These are phyloP conservation scores for Gobionotothen gibberifrons DNA, from an alignment of 2,797 vertebrate species.

Conservation along the genomic window DNA sequence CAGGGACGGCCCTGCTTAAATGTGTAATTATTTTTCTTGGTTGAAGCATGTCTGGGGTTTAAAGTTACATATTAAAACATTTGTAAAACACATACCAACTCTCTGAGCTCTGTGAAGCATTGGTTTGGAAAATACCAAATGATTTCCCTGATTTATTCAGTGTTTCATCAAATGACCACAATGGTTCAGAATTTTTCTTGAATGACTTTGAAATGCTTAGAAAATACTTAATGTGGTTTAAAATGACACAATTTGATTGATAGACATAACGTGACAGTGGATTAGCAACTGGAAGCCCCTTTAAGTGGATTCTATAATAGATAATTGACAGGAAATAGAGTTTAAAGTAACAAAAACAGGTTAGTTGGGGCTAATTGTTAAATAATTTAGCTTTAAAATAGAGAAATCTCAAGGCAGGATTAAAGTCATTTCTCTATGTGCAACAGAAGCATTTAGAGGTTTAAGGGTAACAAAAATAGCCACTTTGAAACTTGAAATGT, in stretches of 20 bases:
- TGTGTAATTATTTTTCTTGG: too few species aligned
- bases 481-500: slow-evolving; percentile 8
- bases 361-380: neutral
- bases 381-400: neutral
- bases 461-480: slow-evolving; percentile 15
- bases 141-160: slow-evolving; percentile 6
- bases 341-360: neutral
- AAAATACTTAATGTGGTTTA: neutral
- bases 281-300: neutral
- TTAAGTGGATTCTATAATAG: neutral
- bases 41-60: slow-evolving; percentile 48
- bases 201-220: neutral
- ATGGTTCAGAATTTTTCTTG: neutral
- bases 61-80: slow-evolving; percentile 58
- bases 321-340: neutral
- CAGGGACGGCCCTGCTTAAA: too few species aligned
- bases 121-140: slow-evolving; percentile 8
- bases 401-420: neutral
- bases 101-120: slow-evolving; percentile 3
- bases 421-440: neutral
- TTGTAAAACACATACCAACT: slow-evolving; percentile 60
- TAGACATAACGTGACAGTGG: too few species aligned
- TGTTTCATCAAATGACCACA: neutral
- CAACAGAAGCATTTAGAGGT: neutral
- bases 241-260: neutral